These are phyloP conservation scores for Drosophila saltans DNA, from an alignment of 1,140 invertebrate species.

Conservation along the genomic window DNA sequence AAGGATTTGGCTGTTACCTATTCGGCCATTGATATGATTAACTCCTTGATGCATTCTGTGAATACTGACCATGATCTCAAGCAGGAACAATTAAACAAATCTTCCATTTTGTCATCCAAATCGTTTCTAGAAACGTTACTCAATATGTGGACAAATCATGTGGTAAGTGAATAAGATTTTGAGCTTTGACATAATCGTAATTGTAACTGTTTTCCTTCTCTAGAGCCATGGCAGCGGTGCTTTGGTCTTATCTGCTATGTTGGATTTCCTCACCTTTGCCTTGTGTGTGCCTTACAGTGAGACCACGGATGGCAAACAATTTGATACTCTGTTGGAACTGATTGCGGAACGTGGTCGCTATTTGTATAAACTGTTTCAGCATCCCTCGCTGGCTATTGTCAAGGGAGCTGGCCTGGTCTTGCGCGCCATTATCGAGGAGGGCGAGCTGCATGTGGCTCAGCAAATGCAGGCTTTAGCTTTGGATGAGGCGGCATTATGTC, in stretches of 20 bases:
- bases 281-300: constrained; percentile 99
- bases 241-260: constrained; percentile 94
- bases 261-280: constrained; percentile 99
- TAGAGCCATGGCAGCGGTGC: constrained; percentile 92
- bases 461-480: constrained; percentile 98
- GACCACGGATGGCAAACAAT: constrained; percentile 98
- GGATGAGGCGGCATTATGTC: constrained; percentile 97
- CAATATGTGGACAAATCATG: constrained; percentile 97
- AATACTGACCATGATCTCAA: constrained; percentile 97
- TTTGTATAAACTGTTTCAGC: constrained; percentile 97
- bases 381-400: constrained; percentile 98
- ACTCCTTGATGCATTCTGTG: constrained; percentile 99
- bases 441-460: constrained; percentile 93
- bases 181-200: background rate
- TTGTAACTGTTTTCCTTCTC: constrained; percentile 42
- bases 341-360: constrained; percentile 95
- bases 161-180: constrained; percentile 87
- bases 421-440: constrained; percentile 99
- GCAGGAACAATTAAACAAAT: constrained; percentile 99
- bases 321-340: constrained; percentile 97
- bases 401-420: constrained; percentile 99
- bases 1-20: constrained; percentile 96
- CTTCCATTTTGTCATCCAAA: constrained; percentile 95
- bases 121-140: constrained; percentile 96
- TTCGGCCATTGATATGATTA: constrained; percentile 98